These are phyloP conservation scores for Andrena fulva DNA, from an alignment of 2,888 invertebrate species.

Conservation along the genomic window DNA sequence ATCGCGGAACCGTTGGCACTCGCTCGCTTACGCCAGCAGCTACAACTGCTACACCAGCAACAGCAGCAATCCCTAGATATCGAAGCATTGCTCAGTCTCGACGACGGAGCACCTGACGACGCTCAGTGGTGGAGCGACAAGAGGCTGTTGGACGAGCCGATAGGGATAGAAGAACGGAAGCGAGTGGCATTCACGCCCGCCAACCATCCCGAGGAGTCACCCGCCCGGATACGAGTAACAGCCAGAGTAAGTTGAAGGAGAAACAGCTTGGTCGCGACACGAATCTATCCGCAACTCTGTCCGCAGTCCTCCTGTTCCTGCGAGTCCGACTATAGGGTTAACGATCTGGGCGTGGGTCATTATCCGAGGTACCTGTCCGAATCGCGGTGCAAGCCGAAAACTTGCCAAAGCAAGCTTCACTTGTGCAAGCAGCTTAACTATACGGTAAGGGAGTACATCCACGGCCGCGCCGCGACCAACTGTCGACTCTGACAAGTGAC, in stretches of 20 bases:
- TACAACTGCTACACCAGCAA: not conserved
- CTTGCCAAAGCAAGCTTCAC: slow-evolving; percentile 70
- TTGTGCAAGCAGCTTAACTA: slow-evolving; percentile 73
- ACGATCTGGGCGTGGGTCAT: slow-evolving; percentile 73
- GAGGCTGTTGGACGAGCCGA: not conserved
- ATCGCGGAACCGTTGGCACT: not conserved
- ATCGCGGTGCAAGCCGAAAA: slow-evolving; percentile 70
- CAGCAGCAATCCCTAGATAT: not conserved
- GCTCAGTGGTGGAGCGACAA: not conserved
- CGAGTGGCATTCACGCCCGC: not conserved
- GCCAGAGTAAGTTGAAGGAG: too few species aligned
- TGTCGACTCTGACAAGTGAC: too few species aligned
- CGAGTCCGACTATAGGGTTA: slow-evolving; percentile 70
- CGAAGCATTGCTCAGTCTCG: not conserved
- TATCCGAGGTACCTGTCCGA: slow-evolving; percentile 76
- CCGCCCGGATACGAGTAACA: too few species aligned
- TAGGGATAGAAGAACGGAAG: not conserved
- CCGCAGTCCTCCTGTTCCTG: slow-evolving; percentile 72
- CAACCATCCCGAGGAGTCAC: not conserved
- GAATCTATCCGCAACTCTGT: not conserved
- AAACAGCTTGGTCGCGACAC: not conserved
- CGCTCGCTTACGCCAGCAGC: not conserved
- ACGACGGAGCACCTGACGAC: not conserved
- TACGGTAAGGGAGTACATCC: slow-evolving; percentile 46
- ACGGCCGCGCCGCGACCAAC: too few species aligned